phyloP scores from a whole-genome alignment of 2,797 vertebrate species.

The Leontopithecus rosalia region DNA sequence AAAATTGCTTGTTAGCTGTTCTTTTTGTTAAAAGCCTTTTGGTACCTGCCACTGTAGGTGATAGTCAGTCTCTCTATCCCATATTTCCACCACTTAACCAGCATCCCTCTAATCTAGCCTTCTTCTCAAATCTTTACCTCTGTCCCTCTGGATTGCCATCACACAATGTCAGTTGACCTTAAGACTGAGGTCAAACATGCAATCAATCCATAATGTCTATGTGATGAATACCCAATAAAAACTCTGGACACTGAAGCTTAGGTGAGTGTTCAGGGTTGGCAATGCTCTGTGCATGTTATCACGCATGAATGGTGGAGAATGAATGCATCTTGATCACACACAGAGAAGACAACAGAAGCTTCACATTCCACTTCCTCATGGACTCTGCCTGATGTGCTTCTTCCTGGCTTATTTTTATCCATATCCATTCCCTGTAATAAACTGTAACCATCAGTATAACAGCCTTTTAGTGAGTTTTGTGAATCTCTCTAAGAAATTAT shows the following conservation, averaged over 20 bases:
- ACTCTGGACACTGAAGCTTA: not conserved
- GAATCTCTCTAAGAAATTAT: not conserved
- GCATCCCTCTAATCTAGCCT: not conserved
- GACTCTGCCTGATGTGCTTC: not conserved
- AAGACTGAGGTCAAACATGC: not conserved
- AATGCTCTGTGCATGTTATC: not conserved
- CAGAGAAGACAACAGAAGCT: not conserved
- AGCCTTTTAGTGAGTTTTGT: not conserved
- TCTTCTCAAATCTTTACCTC: not conserved
- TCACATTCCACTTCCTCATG: not conserved
- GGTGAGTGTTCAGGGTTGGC: not conserved
- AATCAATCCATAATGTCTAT: not conserved
- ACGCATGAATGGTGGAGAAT: not conserved
- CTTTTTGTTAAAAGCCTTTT: not conserved
- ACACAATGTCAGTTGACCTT: not conserved
- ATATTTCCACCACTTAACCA: not conserved
- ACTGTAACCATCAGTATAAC: not conserved
- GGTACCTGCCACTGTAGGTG: not conserved
- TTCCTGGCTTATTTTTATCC: not conserved
- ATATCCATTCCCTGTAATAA: not conserved
- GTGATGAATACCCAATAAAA: not conserved
- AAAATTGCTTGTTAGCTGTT: not conserved
- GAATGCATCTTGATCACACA: not conserved
- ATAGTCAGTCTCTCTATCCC: not conserved
- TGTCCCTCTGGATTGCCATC: not conserved